A percentile compares a stretch with the other conserved stretches of the same genome.
Conservation (phyloP, 2,797 vertebrate species). For the Varecia variegata region DNA sequence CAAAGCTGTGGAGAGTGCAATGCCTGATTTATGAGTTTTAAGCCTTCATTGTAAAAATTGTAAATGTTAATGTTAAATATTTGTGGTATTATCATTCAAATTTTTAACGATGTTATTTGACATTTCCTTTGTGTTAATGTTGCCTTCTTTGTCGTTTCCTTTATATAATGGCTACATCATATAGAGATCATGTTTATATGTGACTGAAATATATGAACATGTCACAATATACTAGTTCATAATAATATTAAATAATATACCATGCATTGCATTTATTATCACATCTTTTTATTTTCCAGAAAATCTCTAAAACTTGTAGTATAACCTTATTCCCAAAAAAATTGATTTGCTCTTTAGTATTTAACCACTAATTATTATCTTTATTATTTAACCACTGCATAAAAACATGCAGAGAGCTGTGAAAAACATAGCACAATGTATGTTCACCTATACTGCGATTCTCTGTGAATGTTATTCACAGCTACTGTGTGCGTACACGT, state of each 20-base stretch:
- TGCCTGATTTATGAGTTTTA: not conserved
- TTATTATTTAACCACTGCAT: not conserved
- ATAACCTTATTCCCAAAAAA: accelerated
- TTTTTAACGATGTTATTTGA: not conserved
- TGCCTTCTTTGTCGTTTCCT: not conserved
- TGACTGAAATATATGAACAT: not conserved
- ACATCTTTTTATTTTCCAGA: not conserved
- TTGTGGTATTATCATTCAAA: not conserved
- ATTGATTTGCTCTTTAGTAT: not conserved
- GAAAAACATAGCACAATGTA: not conserved
- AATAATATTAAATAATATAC: not conserved
- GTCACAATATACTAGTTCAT: not conserved
- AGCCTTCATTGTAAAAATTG: not conserved
- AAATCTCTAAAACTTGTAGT: not conserved
- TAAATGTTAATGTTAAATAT: not conserved
- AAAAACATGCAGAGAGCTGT: not conserved
- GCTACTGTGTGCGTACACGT: not conserved
- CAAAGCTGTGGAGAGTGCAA: not conserved
- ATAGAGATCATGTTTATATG: not conserved
- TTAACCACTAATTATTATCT: not conserved
- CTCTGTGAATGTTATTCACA: too few relatives aligned
- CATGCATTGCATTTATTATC: not conserved
- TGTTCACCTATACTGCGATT: not conserved
- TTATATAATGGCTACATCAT: not conserved
- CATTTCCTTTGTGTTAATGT: not conserved